These are phyloP conservation scores for Eutrigla gurnardus DNA, from an alignment of 2,797 vertebrate species.

Conservation along the genomic window DNA sequence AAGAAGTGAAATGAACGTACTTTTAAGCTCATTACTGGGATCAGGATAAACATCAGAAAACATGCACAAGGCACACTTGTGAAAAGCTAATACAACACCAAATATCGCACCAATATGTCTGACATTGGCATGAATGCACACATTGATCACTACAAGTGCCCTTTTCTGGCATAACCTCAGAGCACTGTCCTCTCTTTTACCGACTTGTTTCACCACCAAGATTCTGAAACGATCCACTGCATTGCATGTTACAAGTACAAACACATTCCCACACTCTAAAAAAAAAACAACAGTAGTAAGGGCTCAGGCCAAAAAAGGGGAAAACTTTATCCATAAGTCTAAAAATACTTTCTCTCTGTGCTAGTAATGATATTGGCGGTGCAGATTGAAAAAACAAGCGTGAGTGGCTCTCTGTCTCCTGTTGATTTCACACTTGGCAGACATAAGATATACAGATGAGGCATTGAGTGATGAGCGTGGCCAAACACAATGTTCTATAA, in stretches of 20 bases:
- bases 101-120: neutral
- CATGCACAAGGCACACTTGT: neutral
- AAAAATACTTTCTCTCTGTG: constrained; percentile 41
- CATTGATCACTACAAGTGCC: constrained; percentile 13
- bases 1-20: constrained; percentile 1
- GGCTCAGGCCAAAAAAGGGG: constrained; percentile 42
- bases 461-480: constrained; percentile 28
- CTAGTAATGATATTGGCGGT: constrained; percentile 5
- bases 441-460: constrained; percentile 55
- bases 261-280: constrained; percentile 27
- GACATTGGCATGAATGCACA: constrained; percentile 27
- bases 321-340: constrained; percentile 16
- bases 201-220: constrained; percentile 11
- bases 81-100: neutral
- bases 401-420: constrained; percentile 12
- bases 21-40: neutral
- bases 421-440: constrained; percentile 55
- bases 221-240: neutral
- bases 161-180: constrained; percentile 30
- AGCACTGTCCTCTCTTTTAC: constrained; percentile 25
- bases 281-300: constrained; percentile 27
- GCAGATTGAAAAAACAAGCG: neutral
- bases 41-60: constrained; percentile 5
- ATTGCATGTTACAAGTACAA: constrained; percentile 12
- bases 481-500: constrained; percentile 37